Percentiles rank a stretch among this genome's conserved stretches.
These are phyloP conservation scores for Cheilosia vulpina DNA, from an alignment of 2,888 invertebrate species.

Conservation along the genomic window DNA sequence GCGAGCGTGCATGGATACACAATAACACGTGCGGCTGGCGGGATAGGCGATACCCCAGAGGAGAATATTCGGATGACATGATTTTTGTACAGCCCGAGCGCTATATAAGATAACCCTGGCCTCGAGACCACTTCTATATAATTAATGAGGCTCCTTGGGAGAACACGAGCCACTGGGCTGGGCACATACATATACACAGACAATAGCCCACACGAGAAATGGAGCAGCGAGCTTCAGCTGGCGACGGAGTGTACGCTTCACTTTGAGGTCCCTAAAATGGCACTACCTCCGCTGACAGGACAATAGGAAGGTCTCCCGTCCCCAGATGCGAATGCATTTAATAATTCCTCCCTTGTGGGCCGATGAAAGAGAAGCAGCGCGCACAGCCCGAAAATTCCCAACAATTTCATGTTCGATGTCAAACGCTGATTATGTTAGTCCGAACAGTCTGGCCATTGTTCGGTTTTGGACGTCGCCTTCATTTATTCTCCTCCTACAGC, in stretches of 20 bases:
- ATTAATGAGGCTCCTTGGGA: conserved; percentile 59
- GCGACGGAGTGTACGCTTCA: neutral
- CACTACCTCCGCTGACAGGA: conserved; percentile 57
- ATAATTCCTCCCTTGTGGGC: conserved; percentile 57
- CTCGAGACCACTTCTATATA: conserved; percentile 11
- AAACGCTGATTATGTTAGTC: conserved; percentile 73
- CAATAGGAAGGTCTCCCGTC: conserved; percentile 58
- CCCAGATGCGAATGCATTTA: conserved; percentile 36
- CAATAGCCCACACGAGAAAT: conserved; percentile 13
- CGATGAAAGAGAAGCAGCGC: conserved; percentile 58
- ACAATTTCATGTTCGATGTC: conserved; percentile 74
- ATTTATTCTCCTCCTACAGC: conserved; percentile 63
- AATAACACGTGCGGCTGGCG: neutral
- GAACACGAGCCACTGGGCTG: conserved; percentile 21
- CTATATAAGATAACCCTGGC: neutral
- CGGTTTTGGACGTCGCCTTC: conserved; percentile 28
- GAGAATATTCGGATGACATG: conserved; percentile 25
- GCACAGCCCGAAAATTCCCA: conserved; percentile 45
- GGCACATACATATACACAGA: too few species aligned
- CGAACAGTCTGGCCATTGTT: conserved; percentile 59
- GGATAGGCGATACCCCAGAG: conserved; percentile 4
- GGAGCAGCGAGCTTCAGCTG: conserved; percentile 10
- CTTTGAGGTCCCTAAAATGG: conserved; percentile 74
- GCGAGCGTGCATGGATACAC: neutral
- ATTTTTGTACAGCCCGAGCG: neutral